Base-by-base conservation (phyloP, 2,888 invertebrate genomes). In the Aspidiotus destructor region DNA sequence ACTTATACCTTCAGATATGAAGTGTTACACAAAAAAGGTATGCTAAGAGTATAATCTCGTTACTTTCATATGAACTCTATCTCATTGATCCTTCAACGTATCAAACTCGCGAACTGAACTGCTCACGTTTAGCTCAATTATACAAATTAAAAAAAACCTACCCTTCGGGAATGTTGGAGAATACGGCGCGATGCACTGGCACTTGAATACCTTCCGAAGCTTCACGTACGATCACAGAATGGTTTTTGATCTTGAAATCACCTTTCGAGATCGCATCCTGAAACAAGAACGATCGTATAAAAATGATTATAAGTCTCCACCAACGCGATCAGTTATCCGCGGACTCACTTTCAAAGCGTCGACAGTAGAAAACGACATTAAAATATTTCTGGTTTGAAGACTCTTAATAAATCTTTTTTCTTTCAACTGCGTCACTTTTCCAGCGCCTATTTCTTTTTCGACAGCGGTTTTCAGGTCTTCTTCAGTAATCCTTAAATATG, bases 91-190 rank as follows among this genome's bases (percentile, higher is more conserved):
- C 28, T 28, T 5, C 28, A 28, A 28, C 28, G 28, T 28, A 28
- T 28, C 5, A 28, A 28, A 28, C 28, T 28, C 28, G 28, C 5
- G 5, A 28, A n/a, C n/a, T n/a, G 1, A 28, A 5, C 28, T 28
- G 28, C n/a, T 28, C 1, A 28, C 28, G 28, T 28, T 28, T 28
- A 5, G 28, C 28, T 28, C 28, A 28, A 3, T 28, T 5, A 28
- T 28, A 5, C 1, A 28, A 28, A 28, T 28, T 10, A 40, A 3
- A 62, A 52, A 53, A 52, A 44, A 13, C 44, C 57, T 57, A 65
- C 65, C 57, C 41, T 65, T 65, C 57, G n/a, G 65, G 65, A 17
- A 65, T n/a, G 1, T 17, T 42, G 1, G 65, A 16, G 40, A 65
- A 57, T 8, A 65, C 55, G 0, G 54, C 48, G 42, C 16, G 28